Percentiles rank a stretch among this genome's conserved stretches.
These are phyloP conservation scores for Spilarctia lutea DNA, from an alignment of 2,888 invertebrate genomes.

Conservation along the genomic window DNA sequence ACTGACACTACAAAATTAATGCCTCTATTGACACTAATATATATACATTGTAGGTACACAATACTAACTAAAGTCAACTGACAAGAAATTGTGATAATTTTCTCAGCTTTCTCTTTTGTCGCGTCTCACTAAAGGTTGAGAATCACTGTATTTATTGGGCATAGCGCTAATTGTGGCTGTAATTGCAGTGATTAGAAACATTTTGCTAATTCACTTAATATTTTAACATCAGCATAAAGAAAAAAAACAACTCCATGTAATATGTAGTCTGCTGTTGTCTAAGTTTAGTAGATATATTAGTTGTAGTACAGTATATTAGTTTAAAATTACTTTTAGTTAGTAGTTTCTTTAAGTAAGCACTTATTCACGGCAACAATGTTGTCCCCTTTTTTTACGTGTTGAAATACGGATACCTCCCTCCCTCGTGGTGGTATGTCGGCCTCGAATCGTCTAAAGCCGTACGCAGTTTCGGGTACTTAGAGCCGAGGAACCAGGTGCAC, in stretches of 20 bases:
- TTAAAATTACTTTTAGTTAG: neutral
- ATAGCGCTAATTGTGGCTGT: slow-evolving; percentile 34
- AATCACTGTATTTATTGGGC: slow-evolving; percentile 34
- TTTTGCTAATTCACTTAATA: slow-evolving; percentile 48
- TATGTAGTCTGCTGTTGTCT: no score
- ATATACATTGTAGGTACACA: neutral
- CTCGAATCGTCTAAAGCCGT: no score
- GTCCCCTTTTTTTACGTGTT: no score
- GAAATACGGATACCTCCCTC: no score
- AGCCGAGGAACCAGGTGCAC: no score
- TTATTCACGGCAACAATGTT: no score
- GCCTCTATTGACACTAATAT: neutral
- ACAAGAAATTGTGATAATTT: slow-evolving; percentile 20
- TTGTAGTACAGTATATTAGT: neutral
- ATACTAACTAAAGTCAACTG: slow-evolving; percentile 4
- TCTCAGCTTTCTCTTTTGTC: slow-evolving; percentile 24
- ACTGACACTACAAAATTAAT: neutral
- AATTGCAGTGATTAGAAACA: slow-evolving; percentile 48
- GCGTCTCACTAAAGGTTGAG: slow-evolving; percentile 37
- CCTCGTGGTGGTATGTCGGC: no score
- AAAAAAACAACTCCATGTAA: slow-evolving; percentile 17
- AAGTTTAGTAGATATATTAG: slow-evolving; percentile 7
- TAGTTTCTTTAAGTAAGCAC: neutral
- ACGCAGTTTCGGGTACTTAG: no score
- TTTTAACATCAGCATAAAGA: slow-evolving; percentile 39